Evolutionary conservation across 2,797 vertebrate genomes (phyloP), one percentile per base, ranked within the genome.

Genomic region (Sciurus carolinensis): DNA sequence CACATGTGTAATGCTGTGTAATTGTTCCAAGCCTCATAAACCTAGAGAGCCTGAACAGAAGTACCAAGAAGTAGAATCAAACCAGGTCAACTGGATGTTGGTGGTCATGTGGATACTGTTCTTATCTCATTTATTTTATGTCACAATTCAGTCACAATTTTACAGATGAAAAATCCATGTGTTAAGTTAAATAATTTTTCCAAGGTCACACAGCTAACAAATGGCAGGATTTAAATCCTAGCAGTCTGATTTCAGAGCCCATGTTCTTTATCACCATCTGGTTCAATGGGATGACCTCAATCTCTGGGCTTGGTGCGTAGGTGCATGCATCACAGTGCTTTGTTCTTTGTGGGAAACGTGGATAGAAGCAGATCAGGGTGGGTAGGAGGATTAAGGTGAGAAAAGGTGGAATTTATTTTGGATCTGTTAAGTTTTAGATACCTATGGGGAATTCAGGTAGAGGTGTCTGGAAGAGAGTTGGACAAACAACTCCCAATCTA

Each of bases 1-100:
- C 33, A 20, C 17, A 36, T 62, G 18, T 71, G 1, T 66, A 80
- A 86, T 52, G 54, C 42, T 33, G 7, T 39, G 20, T 52, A 22
- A 67, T 80, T 91, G 87, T 88, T 87, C 64, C 71, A 75, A 59
- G 33, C 36, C 80, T 75, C 33, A 94, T 59, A 96, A 94, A 47
- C 87, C 44, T 28, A 67, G 47, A 83, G 42, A 87, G 24, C 10
- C 24, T 75, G 87, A 42, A 93, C 81, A 71, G 79, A 86, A 92
- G 64, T n/a, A 59, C 26, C 50, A 62, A 76, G 18, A 42, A 79
- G 7, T 57, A 83, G n/a, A 76, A 73, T 82, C 47, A 33, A 59
- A 83, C 20, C 3, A 86, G 4, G 50, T 73, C 39, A 69, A 7
- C 30, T 79, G 22, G 42, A 39, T 24, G 17, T 67, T 67, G 42